Base-by-base conservation (phyloP, 2,113 vertebrate genomes). In the Daphoenositta chrysoptera region DNA sequence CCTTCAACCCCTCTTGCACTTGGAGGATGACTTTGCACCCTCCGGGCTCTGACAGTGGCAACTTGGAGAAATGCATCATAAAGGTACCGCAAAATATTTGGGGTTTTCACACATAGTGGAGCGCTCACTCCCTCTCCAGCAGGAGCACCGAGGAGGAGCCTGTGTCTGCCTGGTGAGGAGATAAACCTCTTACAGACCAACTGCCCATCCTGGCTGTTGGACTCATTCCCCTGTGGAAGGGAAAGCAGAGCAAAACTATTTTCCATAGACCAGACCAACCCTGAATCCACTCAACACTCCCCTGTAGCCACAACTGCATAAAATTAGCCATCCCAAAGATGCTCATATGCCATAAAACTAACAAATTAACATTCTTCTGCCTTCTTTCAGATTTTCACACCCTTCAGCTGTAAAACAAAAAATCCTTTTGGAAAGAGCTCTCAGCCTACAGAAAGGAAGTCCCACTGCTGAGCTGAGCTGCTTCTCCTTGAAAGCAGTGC, bases 31-130 rank as follows among this genome's bases (percentile, higher is more conserved):
- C 64, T 82, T 39, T 68, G 61, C 60, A 37, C 6, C 17, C 14
- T 47, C 18, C 0, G 0, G 66, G 33, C 24, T 83, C 31, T 21
- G 48, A 27, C 11, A 78, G 57, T 2, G 1, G 10, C 37, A 39
- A 45, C 9, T 37, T 65, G 33, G 42, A 81, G 26, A 70, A 61
- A 87, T 3, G n/a, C 37, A 45, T 28, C 39, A 45, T 12, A 45
- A 44, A 69, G 10, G 12, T 21, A 19, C 10, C 8, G 35, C 57
- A 28, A n/a, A 75, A 15, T n/a, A 44, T n/a, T 48, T 71, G 26
- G 56, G n/a, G 48, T 39, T 91, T 83, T 72, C 42, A 22, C 45
- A 12, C 0, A 1, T 0, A 1, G 22, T 22, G 56, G 26, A 66
- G 21, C 56, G 15, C 31, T 87, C 0, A 0, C 35, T 76, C n/a